Evolutionary conservation across 2,888 invertebrate genomes (phyloP).

Genomic region (Lasioglossum leucozonium): DNA sequence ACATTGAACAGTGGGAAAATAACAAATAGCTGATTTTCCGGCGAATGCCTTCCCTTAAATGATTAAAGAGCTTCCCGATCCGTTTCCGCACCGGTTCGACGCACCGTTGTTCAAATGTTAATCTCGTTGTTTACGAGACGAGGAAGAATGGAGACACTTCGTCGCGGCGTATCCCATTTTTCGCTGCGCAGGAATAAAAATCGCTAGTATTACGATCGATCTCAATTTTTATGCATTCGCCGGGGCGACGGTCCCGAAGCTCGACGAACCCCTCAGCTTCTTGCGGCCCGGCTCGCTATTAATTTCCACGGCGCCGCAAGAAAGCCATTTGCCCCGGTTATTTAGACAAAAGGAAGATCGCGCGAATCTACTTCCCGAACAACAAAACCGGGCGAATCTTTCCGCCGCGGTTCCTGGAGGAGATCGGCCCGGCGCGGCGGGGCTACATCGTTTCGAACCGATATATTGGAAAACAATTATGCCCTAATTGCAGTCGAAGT

Average conservation of each 20-base stretch:
- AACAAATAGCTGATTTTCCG: neutral
- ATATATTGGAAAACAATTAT: slow-evolving; percentile 53
- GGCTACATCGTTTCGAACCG: slow-evolving; percentile 12
- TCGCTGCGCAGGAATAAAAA: neutral
- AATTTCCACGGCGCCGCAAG: slow-evolving; percentile 11
- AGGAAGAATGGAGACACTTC: neutral
- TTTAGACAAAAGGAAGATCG: neutral
- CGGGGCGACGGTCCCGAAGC: neutral
- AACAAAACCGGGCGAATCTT: neutral
- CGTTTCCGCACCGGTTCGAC: neutral
- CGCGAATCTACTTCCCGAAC: neutral
- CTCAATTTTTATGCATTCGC: slow-evolving; percentile 3
- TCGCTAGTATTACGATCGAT: neutral
- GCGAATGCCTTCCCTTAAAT: neutral
- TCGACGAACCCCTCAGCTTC: neutral
- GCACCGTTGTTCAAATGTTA: neutral
- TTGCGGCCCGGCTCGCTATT: neutral
- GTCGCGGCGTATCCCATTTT: neutral
- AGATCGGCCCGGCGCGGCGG: neutral
- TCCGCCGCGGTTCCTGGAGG: neutral
- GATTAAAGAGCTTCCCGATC: neutral
- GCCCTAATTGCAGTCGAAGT: slow-evolving; percentile 61
- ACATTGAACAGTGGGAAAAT: neutral
- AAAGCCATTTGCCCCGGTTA: neutral
- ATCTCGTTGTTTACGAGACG: neutral